A percentile compares a stretch with the other conserved stretches of the same genome.
These are phyloP conservation scores for Enteromius afrohamiltoni DNA, from an alignment of 2,797 vertebrate species.

Conservation along the genomic window DNA sequence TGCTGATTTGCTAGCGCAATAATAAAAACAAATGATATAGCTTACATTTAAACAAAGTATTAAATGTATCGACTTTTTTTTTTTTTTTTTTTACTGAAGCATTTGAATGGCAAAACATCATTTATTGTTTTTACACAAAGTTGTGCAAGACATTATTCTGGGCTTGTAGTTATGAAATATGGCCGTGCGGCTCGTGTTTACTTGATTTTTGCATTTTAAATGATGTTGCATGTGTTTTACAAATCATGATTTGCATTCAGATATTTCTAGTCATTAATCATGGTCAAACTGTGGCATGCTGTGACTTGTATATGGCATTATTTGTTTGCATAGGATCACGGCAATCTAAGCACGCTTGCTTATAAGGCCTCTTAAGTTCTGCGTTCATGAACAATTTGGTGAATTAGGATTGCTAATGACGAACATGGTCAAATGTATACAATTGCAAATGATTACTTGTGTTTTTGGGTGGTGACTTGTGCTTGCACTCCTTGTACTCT, in stretches of 20 bases:
- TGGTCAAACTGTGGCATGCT: background rate
- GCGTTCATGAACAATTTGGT: background rate
- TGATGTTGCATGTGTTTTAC: background rate
- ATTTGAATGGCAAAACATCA: background rate
- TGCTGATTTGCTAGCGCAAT: slow-evolving; percentile 14
- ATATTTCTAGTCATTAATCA: slow-evolving; percentile 27
- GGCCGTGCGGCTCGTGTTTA: background rate
- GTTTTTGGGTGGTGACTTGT: slow-evolving; percentile 49
- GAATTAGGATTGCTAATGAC: slow-evolving; percentile 35
- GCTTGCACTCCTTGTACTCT: slow-evolving; percentile 52
- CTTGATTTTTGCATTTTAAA: slow-evolving; percentile 29
- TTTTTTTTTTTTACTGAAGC: slow-evolving; percentile 14
- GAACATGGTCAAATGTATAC: slow-evolving; percentile 23
- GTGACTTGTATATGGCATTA: slow-evolving; percentile 4
- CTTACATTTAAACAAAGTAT: slow-evolving; percentile 10
- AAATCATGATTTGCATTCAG: slow-evolving; percentile 17
- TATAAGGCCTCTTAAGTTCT: background rate
- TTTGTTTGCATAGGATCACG: slow-evolving; percentile 15
- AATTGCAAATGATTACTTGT: slow-evolving; percentile 35
- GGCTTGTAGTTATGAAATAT: background rate
- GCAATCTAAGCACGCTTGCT: background rate
- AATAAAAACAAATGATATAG: slow-evolving; percentile 7
- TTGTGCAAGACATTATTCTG: background rate
- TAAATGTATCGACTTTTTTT: background rate
- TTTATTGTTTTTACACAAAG: background rate